Conservation (phyloP, 2,113 vertebrate genomes). For the Leiothrix lutea region DNA sequence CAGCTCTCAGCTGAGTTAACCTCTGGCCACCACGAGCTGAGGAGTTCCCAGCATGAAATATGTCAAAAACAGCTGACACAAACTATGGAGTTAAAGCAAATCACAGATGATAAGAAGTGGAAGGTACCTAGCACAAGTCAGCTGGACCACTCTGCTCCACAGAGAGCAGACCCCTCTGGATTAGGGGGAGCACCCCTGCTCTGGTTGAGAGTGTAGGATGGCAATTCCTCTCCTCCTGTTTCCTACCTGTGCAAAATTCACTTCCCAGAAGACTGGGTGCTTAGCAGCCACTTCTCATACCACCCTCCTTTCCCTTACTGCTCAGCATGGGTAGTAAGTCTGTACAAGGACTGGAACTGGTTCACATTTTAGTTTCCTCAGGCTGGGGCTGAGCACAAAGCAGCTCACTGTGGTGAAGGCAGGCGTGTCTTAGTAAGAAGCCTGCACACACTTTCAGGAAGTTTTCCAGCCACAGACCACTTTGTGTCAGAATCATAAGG, state of each 20-base stretch:
- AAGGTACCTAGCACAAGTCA: background rate
- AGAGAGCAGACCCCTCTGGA: background rate
- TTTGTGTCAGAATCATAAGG: background rate
- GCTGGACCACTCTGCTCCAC: background rate
- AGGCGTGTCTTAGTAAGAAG: accelerated
- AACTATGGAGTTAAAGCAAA: background rate
- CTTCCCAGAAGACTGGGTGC: background rate
- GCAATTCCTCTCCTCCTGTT: background rate
- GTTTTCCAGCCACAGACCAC: background rate
- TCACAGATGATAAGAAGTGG: background rate
- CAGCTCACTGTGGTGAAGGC: background rate
- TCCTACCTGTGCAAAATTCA: background rate
- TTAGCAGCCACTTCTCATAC: background rate
- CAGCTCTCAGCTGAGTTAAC: constrained; percentile 37
- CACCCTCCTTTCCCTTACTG: background rate
- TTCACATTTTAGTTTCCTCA: background rate
- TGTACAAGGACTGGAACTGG: background rate
- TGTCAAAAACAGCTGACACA: background rate
- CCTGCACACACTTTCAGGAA: background rate
- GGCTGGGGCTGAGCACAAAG: background rate
- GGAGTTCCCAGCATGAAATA: constrained; percentile 22
- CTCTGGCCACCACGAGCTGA: constrained; percentile 30
- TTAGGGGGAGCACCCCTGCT: background rate
- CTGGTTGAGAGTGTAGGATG: background rate
- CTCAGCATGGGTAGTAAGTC: background rate